phyloP scores from a whole-genome alignment of 2,113 vertebrate genomes.

The Smithornis capensis region DNA sequence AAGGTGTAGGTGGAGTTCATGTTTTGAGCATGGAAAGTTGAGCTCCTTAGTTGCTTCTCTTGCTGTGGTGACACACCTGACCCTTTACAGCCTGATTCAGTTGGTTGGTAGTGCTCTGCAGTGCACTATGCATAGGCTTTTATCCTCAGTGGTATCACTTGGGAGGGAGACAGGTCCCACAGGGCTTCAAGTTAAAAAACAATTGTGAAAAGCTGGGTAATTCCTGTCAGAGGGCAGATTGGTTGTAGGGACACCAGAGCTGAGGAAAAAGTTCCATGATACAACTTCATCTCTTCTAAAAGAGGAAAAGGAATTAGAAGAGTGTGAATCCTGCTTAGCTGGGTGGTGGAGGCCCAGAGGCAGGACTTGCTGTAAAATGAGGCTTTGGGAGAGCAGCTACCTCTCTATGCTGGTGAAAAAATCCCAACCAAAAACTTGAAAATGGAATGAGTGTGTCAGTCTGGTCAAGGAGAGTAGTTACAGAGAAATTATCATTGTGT shows the following conservation, averaged over 20 bases:
- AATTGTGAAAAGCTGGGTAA: not conserved
- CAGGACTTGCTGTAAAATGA: not conserved
- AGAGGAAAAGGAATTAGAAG: not conserved
- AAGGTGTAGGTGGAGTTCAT: not conserved
- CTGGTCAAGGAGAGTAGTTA: not conserved
- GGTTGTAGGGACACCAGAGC: not conserved
- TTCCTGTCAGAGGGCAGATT: not conserved
- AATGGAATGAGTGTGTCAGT: not conserved
- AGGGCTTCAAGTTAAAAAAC: not conserved
- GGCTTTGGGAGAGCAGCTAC: not conserved
- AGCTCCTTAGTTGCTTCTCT: constrained; percentile 72
- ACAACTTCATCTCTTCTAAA: not conserved
- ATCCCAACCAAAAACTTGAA: not conserved
- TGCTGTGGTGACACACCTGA: constrained; percentile 72
- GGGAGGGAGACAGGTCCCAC: not conserved
- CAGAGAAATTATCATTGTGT: not conserved
- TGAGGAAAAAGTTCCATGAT: not conserved
- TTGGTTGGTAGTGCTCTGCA: constrained; percentile 62
- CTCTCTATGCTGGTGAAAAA: not conserved
- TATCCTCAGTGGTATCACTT: not conserved
- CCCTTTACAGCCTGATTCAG: constrained; percentile 58
- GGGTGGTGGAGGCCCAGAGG: not conserved
- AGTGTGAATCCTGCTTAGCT: not conserved
- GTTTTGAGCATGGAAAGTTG: constrained; percentile 68
- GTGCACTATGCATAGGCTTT: accelerated